phyloP scores from a whole-genome alignment of 2,797 vertebrate species.

The Acrossocheilus wenchowensis region DNA sequence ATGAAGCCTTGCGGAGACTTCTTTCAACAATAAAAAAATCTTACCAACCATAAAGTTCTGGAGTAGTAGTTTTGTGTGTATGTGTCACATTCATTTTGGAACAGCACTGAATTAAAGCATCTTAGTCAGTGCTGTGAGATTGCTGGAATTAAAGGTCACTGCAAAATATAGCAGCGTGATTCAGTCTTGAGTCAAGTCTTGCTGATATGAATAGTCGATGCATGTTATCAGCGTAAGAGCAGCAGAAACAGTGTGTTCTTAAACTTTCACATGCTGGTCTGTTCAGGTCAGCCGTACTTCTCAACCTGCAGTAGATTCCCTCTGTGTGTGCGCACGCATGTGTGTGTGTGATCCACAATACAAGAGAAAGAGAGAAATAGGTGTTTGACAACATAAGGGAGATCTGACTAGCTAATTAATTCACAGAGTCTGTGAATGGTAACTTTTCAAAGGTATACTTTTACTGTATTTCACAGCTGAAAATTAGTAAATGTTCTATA shows the following conservation, averaged over 20 bases:
- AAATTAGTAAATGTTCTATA: not conserved
- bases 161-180: slow-evolving; percentile 5
- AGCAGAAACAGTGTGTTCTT: slow-evolving; percentile 14
- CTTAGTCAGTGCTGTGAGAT: not conserved
- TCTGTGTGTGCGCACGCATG: not conserved
- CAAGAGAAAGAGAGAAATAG: not conserved
- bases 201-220: not conserved
- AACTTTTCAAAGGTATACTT: not conserved
- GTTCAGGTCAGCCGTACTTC: not conserved
- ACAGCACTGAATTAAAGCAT: not conserved
- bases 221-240: not conserved
- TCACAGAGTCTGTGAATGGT: not conserved
- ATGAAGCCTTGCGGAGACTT: no score
- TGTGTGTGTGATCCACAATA: not conserved
- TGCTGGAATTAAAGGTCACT: not conserved
- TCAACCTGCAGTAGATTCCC: not conserved
- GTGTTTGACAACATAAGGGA: not conserved
- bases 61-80: no score
- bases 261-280: slow-evolving; percentile 4
- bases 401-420: not conserved
- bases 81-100: not conserved
- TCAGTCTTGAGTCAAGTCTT: not conserved
- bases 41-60: not conserved
- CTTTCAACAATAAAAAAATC: no score
- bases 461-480: not conserved